Conservation (phyloP, 2,888 invertebrate genomes). For the Eulithis prunata region DNA sequence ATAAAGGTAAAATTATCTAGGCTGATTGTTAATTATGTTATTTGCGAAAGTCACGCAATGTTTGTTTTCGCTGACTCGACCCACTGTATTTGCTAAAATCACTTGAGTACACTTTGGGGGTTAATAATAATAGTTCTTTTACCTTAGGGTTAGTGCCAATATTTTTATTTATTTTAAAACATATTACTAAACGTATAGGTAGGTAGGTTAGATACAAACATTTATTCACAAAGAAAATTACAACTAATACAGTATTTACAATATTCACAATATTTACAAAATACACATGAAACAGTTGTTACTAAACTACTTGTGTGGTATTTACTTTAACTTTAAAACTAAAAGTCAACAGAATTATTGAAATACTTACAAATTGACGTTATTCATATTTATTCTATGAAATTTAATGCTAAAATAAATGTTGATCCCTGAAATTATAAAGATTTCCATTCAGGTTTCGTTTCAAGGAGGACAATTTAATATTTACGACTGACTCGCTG, state of each 20-base stretch:
- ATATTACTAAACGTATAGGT: neutral
- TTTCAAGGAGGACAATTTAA: neutral
- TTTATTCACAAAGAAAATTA: no score
- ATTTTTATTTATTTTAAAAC: no score
- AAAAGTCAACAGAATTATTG: no score
- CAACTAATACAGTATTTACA: no score
- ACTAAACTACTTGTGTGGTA: no score
- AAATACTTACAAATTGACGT: no score
- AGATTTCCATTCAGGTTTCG: neutral
- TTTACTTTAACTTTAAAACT: no score
- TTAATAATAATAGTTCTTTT: no score
- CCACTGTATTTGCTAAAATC: conserved; percentile 6
- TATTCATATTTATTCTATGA: neutral
- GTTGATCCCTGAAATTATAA: conserved; percentile 3
- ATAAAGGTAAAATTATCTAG: conserved; percentile 69
- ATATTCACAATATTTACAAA: no score
- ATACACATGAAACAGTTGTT: no score
- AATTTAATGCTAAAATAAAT: neutral
- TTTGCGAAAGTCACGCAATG: conserved; percentile 39
- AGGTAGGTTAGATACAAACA: no score
- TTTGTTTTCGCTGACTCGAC: neutral
- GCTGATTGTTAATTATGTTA: conserved; percentile 52
- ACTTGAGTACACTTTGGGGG: neutral
- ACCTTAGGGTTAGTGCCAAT: no score
- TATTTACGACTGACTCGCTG: conserved; percentile 2